Conservation (phyloP, 2,113 vertebrate genomes). For the Lota lota region DNA sequence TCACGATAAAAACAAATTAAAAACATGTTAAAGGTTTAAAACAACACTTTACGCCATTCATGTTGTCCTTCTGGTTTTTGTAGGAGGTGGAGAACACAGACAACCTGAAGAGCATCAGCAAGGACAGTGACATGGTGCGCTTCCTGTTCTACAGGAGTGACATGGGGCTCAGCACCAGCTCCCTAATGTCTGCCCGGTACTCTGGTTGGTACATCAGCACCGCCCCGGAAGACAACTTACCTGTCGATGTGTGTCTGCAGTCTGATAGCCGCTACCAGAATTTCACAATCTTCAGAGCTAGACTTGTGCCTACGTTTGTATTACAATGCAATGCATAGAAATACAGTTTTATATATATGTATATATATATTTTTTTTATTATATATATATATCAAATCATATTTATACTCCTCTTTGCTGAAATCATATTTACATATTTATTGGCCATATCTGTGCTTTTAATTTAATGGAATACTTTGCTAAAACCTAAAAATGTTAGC, state of each 20-base stretch:
- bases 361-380: too few relatives aligned
- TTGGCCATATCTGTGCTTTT: too few relatives aligned
- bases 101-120: slow-evolving; percentile 10
- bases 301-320: too few relatives aligned
- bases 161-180: slow-evolving; percentile 43
- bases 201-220: slow-evolving; percentile 68
- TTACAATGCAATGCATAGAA: too few relatives aligned
- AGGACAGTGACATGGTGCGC: slow-evolving; percentile 31
- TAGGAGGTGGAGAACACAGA: slow-evolving; percentile 42
- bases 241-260: slow-evolving; percentile 46
- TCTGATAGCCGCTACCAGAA: neutral
- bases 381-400: too few relatives aligned
- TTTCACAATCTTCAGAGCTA: slow-evolving; percentile 41
- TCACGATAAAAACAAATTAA: neutral
- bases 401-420: too few relatives aligned
- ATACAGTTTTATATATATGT: too few relatives aligned
- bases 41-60: too few relatives aligned
- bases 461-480: too few relatives aligned
- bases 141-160: slow-evolving; percentile 66
- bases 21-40: neutral
- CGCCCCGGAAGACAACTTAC: slow-evolving; percentile 16
- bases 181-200: slow-evolving; percentile 52
- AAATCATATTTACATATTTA: too few relatives aligned
- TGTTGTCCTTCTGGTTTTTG: neutral
- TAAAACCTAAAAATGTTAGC: too few relatives aligned